Evolutionary conservation across 1,140 invertebrate species (phyloP), one percentile per base, ranked within the genome.

Genomic region (Eciton burchellii): DNA sequence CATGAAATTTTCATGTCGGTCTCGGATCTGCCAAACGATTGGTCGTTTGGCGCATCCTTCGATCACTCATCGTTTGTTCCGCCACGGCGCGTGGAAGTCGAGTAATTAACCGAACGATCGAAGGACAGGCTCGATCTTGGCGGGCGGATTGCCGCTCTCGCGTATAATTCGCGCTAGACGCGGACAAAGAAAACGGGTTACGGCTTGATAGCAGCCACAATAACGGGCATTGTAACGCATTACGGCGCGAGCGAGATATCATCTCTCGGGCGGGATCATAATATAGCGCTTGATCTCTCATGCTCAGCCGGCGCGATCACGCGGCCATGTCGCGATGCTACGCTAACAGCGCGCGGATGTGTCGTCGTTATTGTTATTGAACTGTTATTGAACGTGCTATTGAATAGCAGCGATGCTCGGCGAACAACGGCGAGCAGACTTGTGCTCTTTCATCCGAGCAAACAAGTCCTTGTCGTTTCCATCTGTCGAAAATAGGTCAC

Each of bases 181-280:
- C 63, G n/a, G 24, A 43, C 21, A 68, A 56, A 68, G 35, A 9
- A 70, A 70, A 29, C 35, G 45, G 60, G 11, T 65, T 76, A 52
- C 19, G 26, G n/a, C 16, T 56, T 70, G 49, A 77, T 77, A 66
- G 63, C 41, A 63, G 29, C 8, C 56, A 70, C 12, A 57, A 54
- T 9, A 52, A 29, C 49, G 43, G 16, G 29, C 12, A 4, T 47
- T 14, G 63, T 47, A 63, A 63, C 45, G 21, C 41, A 24, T 35
- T n/a, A 21, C 83, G 52, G 49, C 35, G 79, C 57, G 86, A 86
- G 35, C 0, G 12, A 66, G 79, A 86, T 86, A 77, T 77, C 52
- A 86, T 85, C 84, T 66, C 26, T 45, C 43, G n/a, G 45, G 16
- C n/a, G 9, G 47, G 74, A 86, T 86, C 83, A 86, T 72, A 83